Percentiles rank a stretch among this genome's conserved stretches.
These are phyloP conservation scores for Sinocyclocheilus maitianheensis DNA, from an alignment of 2,113 vertebrate genomes.

Conservation along the genomic window DNA sequence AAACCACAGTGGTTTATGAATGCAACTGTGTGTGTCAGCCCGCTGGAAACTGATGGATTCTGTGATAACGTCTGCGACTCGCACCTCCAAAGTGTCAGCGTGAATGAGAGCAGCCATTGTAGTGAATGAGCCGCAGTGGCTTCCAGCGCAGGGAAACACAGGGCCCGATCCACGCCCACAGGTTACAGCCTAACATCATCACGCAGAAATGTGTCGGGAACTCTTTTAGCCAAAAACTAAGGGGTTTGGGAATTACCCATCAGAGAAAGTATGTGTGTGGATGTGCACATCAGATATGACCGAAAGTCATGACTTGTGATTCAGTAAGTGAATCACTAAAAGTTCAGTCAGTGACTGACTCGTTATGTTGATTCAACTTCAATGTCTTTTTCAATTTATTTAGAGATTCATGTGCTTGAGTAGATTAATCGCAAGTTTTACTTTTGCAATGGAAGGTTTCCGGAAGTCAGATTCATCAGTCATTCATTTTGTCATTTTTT, in stretches of 20 bases:
- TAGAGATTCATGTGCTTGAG: not conserved
- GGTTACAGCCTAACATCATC: constrained; percentile 44
- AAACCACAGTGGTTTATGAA: constrained; percentile 45
- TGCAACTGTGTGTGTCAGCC: constrained; percentile 41
- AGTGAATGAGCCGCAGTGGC: constrained; percentile 23
- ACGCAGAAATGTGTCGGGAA: constrained; percentile 51
- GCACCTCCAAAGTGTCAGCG: constrained; percentile 28
- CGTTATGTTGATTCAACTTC: not conserved
- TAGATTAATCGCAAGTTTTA: not conserved
- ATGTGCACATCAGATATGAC: not conserved
- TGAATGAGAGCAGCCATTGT: constrained; percentile 57
- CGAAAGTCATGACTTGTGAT: not conserved
- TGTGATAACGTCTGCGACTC: constrained; percentile 48
- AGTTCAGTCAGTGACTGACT: not conserved
- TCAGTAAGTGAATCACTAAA: not conserved
- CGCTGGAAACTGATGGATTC: constrained; percentile 42
- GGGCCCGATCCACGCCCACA: constrained; percentile 29
- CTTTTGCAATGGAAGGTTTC: not conserved
- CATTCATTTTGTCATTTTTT: not conserved
- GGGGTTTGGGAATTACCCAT: constrained; percentile 32
- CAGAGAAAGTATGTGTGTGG: not conserved
- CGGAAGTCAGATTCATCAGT: not conserved
- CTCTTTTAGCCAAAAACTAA: constrained; percentile 43
- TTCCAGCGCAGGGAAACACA: constrained; percentile 34
- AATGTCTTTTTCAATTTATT: not conserved